A percentile compares a stretch with the other conserved stretches of the same genome.
These are phyloP conservation scores for Lottia scabra DNA, from an alignment of 2,888 invertebrate genomes.

Conservation along the genomic window DNA sequence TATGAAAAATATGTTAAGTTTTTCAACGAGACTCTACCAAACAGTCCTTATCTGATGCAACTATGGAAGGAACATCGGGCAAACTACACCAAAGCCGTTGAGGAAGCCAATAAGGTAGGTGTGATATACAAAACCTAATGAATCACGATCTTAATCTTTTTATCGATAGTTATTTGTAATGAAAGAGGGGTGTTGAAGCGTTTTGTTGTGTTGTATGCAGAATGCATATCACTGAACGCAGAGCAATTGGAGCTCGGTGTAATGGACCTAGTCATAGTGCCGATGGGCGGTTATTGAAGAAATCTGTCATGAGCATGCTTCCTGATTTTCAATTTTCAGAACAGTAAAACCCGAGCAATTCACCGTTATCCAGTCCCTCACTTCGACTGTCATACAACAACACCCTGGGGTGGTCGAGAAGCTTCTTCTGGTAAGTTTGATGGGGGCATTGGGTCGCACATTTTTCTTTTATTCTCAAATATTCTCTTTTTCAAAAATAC, in stretches of 20 bases:
- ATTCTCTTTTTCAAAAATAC: no score
- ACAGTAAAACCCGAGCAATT: not conserved
- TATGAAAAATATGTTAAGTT: slow-evolving; percentile 30
- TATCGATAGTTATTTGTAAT: no score
- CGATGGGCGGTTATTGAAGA: no score
- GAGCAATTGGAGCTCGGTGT: no score
- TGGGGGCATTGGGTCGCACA: slow-evolving; percentile 1
- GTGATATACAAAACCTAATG: not conserved
- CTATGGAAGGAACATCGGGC: slow-evolving; percentile 31
- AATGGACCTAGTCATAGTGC: no score
- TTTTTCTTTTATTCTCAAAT: not conserved
- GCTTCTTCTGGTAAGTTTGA: slow-evolving; percentile 21
- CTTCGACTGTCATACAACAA: slow-evolving; percentile 15
- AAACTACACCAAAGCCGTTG: slow-evolving; percentile 15
- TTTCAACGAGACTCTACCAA: slow-evolving; percentile 30
- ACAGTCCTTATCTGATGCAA: slow-evolving; percentile 27
- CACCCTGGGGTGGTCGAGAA: slow-evolving; percentile 14
- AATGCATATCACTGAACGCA: no score
- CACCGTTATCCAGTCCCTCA: slow-evolving; percentile 11
- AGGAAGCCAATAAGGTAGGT: not conserved
- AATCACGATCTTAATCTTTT: no score
- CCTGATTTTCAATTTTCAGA: not conserved
- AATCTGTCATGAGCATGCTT: no score
- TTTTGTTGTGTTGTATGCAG: no score
- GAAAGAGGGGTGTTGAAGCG: no score